Conservation (phyloP, 2,888 invertebrate species). For the Odontothrips loti region DNA sequence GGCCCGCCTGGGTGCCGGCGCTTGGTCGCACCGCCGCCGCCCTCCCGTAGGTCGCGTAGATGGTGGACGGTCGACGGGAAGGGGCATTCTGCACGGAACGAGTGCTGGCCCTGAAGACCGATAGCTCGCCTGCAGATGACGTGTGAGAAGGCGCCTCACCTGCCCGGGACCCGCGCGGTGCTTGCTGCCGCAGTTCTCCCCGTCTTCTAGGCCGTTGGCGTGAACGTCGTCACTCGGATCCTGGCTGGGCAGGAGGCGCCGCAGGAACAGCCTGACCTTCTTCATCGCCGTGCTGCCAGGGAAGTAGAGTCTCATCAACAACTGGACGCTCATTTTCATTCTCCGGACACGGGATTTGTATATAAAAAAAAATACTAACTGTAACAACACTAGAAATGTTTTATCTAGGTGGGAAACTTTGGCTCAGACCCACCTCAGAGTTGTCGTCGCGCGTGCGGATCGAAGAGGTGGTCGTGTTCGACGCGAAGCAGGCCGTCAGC, state of each 20-base stretch:
- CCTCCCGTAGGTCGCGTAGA: neutral
- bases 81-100: neutral
- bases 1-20: neutral
- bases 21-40: neutral
- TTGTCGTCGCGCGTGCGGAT: too few relatives aligned
- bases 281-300: neutral
- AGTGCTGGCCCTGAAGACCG: too few relatives aligned
- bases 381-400: too few relatives aligned
- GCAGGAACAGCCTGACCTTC: slow-evolving; percentile 9
- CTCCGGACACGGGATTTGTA: too few relatives aligned
- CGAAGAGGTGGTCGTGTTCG: too few relatives aligned
- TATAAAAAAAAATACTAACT: too few relatives aligned
- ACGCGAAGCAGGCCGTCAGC: too few relatives aligned
- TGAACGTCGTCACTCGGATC: neutral
- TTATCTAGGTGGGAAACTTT: too few relatives aligned
- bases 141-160: neutral
- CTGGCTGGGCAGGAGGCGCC: neutral
- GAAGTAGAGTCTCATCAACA: too few relatives aligned
- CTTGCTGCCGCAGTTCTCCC: neutral
- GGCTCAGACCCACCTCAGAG: too few relatives aligned
- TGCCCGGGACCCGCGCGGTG: neutral
- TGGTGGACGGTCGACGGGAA: neutral
- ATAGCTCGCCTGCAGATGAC: too few relatives aligned
- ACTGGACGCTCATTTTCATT: too few relatives aligned
- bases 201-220: neutral